Conservation (phyloP, 2,797 vertebrate species). For the Meriones psammophilus region DNA sequence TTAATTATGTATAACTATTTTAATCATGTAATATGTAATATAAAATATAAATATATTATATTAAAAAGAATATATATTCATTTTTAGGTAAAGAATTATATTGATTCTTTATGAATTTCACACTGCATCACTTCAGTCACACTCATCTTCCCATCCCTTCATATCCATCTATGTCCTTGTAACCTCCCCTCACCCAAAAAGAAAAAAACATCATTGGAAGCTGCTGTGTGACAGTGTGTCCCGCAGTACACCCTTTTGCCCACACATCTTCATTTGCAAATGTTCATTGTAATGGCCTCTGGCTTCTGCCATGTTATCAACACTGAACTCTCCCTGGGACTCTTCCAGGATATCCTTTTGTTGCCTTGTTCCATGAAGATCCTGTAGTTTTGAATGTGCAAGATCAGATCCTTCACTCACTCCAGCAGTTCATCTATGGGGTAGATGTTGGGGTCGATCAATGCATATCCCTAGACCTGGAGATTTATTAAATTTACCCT, state of each 20-base stretch:
- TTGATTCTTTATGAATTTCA: neutral
- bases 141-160: neutral
- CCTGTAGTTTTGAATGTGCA: neutral
- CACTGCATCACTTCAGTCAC: neutral
- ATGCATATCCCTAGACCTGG: neutral
- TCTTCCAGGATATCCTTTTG: neutral
- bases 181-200: neutral
- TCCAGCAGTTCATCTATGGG: neutral
- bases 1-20: too few relatives aligned
- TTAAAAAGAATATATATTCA: too few relatives aligned
- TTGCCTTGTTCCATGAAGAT: neutral
- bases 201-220: neutral
- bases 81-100: neutral
- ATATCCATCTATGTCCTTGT: neutral
- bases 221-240: neutral
- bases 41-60: too few relatives aligned
- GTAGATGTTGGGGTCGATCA: neutral
- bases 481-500: neutral
- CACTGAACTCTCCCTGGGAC: neutral
- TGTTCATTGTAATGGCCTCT: neutral
- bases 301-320: neutral
- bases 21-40: too few relatives aligned
- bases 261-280: neutral
- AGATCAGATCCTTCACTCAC: neutral
- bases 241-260: neutral